Evolutionary conservation across 2,113 vertebrate species (phyloP).

Genomic region (Thunnus thynnus): DNA sequence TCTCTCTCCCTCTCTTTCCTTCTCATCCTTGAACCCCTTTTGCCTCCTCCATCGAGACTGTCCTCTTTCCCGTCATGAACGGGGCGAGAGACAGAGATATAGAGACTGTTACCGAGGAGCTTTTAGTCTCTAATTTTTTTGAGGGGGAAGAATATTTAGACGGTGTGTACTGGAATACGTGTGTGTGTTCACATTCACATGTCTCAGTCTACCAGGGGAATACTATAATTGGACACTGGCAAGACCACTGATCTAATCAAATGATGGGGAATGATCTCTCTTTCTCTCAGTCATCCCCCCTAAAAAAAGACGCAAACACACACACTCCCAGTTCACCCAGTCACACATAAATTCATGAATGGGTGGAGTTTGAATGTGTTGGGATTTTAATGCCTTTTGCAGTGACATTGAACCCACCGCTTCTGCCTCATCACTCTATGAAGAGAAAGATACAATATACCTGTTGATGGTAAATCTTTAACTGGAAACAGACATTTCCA

Average conservation of each 20-base stretch:
- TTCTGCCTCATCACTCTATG: no score
- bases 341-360: conserved; percentile 41
- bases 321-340: conserved; percentile 2
- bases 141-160: not conserved
- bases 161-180: not conserved
- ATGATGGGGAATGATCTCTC: conserved; percentile 47
- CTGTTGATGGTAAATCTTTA: not conserved
- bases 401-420: not conserved
- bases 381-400: not conserved
- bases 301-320: not conserved
- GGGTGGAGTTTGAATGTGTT: not conserved
- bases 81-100: not conserved
- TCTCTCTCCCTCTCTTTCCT: conserved; percentile 16
- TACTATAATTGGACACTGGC: conserved; percentile 48
- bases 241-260: conserved; percentile 57
- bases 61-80: conserved; percentile 18
- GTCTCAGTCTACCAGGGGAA: conserved; percentile 28
- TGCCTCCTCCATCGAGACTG: conserved; percentile 30
- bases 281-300: not conserved
- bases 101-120: not conserved
- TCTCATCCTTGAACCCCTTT: conserved; percentile 50
- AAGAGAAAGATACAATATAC: no score
- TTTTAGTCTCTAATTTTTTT: conserved; percentile 6
- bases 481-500: no score
- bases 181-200: conserved; percentile 1